Base-by-base conservation (phyloP, 2,797 vertebrate genomes). In the Hirundo rustica region DNA sequence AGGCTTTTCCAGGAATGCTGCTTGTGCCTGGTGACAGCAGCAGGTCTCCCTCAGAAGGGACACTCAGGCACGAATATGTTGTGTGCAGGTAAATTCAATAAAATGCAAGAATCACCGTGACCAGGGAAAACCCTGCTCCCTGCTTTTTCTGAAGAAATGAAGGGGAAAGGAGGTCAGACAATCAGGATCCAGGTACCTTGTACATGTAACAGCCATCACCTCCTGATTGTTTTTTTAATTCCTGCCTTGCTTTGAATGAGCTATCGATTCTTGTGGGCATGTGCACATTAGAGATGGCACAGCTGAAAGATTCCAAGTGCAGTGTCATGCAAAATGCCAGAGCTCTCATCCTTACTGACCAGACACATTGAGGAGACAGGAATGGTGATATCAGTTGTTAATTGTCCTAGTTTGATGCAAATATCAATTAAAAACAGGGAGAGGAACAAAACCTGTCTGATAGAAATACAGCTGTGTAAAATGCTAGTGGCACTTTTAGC, bases 61-160 rank as follows among this genome's bases (percentile, higher is more conserved):
- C 21, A 47, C 36, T 55, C 7, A 7, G 0, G 10, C 51, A 10
- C 2, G 30, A 20, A 8, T 16, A 4, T 2, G 16, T 9, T 40
- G 57, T 25, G 34, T 42, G n/a, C 48, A 79, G 66, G 30, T 58
- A 30, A 86, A 93, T 23, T 40, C 54, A 68, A 30, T 40, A 47
- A 80, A 72, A 74, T 9, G 9, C 17, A 58, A 71, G 13, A 29
- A 70, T 32, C n/a, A 47, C 48, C 65, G 29, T 6, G 23, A 60
- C 32, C 45, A 36, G 30, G 53, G 40, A 74, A 73, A 85, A 44
- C 5, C 1, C 22, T 16, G 17, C 18, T 71, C 36, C 26, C n/a
- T 67, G 38, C 34, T 42, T 67, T 66, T 75, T 42, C 71, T 58
- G 45, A 67, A 87, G 57, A 84, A 93, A 57, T 67, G 66, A 66